These are phyloP conservation scores for Pantherophis vulpinus DNA, from an alignment of 2,797 vertebrate genomes.

Conservation along the genomic window DNA sequence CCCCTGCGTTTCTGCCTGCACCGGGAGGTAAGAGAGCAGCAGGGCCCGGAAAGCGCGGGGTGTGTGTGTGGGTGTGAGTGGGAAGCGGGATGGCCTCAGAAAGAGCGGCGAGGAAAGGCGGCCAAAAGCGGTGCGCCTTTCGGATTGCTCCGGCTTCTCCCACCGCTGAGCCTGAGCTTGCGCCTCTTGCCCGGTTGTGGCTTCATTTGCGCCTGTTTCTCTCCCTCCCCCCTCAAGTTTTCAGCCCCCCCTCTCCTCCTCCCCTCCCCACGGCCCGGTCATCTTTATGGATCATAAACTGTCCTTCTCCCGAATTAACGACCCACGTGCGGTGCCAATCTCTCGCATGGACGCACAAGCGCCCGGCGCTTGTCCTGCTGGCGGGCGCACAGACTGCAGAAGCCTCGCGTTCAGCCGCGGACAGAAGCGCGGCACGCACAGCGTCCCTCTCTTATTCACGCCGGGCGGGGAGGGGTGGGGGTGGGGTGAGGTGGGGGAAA, in stretches of 20 bases:
- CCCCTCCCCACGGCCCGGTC: background rate
- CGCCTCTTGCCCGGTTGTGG: background rate
- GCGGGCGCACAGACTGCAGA: background rate
- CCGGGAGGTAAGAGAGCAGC: slow-evolving; percentile 79
- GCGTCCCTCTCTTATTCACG: background rate
- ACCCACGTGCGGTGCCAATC: background rate
- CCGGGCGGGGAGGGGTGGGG: background rate
- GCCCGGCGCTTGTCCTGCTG: background rate
- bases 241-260: background rate
- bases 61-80: background rate
- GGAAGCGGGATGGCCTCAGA: background rate
- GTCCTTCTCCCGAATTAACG: background rate
- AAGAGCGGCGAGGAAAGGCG: too few relatives aligned
- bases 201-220: background rate
- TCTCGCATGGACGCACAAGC: background rate
- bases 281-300: background rate
- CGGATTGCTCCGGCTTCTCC: background rate
- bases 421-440: background rate
- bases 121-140: background rate
- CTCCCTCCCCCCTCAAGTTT: background rate
- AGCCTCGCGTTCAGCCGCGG: background rate
- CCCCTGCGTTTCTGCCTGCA: slow-evolving; percentile 75
- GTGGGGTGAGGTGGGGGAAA: too few relatives aligned
- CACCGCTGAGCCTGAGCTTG: background rate
- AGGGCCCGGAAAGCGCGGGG: background rate